A percentile compares a stretch with the other conserved stretches of the same genome.
phyloP scores from a whole-genome alignment of 2,888 invertebrate genomes.

The Bembecia ichneumoniformis region DNA sequence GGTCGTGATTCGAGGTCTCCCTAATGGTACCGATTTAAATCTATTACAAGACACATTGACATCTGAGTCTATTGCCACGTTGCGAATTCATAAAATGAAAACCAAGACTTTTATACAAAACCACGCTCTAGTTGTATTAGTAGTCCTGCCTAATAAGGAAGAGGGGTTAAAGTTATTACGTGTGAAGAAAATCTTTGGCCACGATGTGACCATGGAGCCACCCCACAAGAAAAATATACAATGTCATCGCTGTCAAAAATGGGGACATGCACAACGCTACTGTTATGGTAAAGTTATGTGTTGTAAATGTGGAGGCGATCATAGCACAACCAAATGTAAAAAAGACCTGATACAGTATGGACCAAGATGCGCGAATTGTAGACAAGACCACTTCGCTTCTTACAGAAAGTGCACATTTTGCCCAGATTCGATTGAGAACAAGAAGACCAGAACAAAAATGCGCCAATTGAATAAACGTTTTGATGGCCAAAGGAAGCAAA shows the following conservation, averaged over 20 bases:
- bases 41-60: conserved; percentile 28
- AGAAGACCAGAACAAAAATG: not conserved
- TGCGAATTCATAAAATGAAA: conserved; percentile 40
- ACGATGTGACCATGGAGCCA: conserved; percentile 35
- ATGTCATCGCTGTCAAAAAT: conserved; percentile 52
- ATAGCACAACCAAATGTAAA: conserved; percentile 35
- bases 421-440: conserved; percentile 20
- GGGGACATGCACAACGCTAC: conserved; percentile 50
- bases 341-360: conserved; percentile 19
- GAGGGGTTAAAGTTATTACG: conserved; percentile 28
- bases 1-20: conserved; percentile 41
- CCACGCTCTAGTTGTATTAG: conserved; percentile 27
- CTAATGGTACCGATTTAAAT: conserved; percentile 23
- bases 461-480: no score
- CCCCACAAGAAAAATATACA: conserved; percentile 33
- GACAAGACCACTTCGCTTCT: conserved; percentile 35
- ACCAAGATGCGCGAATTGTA: conserved; percentile 47
- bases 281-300: conserved; percentile 40
- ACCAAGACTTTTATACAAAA: conserved; percentile 19
- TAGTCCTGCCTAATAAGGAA: conserved; percentile 30
- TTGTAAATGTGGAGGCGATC: conserved; percentile 50
- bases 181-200: conserved; percentile 26
- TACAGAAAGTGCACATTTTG: conserved; percentile 30
- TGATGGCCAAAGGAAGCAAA: no score
- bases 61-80: conserved; percentile 30